Evolutionary conservation across 2,888 invertebrate genomes (phyloP).

Genomic region (Chloroclysta siterata): DNA sequence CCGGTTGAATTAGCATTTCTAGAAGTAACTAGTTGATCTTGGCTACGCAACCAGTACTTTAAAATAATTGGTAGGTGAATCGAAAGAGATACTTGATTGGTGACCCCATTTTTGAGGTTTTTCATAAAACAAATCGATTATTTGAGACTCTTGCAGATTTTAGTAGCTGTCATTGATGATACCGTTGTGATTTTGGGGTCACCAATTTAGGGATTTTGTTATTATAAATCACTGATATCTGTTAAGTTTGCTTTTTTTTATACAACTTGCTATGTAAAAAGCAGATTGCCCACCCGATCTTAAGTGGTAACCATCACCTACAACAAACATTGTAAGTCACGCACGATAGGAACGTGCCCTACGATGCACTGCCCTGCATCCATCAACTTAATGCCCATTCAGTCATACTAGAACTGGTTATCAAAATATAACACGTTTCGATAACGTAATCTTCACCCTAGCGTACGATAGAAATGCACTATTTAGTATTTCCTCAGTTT

Average conservation of each 20-base stretch:
- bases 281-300: too few relatives aligned
- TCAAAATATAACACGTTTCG: slow-evolving; percentile 11
- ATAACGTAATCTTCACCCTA: slow-evolving; percentile 13
- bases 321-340: too few relatives aligned
- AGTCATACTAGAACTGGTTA: slow-evolving; percentile 2
- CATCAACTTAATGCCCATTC: background rate
- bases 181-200: background rate
- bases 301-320: too few relatives aligned
- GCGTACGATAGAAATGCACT: slow-evolving; percentile 7
- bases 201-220: background rate
- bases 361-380: too few relatives aligned
- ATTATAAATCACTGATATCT: background rate
- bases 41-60: background rate
- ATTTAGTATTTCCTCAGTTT: slow-evolving; percentile 25
- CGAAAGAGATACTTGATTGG: background rate
- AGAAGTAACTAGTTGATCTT: slow-evolving; percentile 15
- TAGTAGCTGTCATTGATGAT: background rate
- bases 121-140: too few relatives aligned
- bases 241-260: background rate
- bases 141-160: too few relatives aligned
- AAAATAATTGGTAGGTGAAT: too few relatives aligned
- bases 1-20: slow-evolving; percentile 14
- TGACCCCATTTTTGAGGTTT: background rate
- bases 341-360: too few relatives aligned
- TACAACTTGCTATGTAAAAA: too few relatives aligned